phyloP scores from a whole-genome alignment of 2,888 invertebrate genomes.

The Drosophila mercatorum region DNA sequence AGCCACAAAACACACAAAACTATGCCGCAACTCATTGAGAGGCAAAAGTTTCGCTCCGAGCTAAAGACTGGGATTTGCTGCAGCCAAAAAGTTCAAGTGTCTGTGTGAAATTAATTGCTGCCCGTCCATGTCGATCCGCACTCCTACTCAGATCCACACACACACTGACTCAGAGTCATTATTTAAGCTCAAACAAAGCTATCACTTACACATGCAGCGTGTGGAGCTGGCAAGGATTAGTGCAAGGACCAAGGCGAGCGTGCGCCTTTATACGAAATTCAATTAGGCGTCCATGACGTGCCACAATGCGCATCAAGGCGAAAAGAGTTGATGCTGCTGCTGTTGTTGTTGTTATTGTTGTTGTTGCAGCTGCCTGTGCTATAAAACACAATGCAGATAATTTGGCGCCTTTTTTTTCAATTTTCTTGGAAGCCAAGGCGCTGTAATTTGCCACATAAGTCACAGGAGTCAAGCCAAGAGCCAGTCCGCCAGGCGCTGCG shows the following conservation, averaged over 20 bases:
- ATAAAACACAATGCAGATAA: slow-evolving; percentile 78
- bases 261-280: slow-evolving; percentile 64
- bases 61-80: slow-evolving; percentile 67
- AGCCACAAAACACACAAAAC: slow-evolving; percentile 79
- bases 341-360: slow-evolving; percentile 27
- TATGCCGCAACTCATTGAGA: slow-evolving; percentile 74
- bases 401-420: slow-evolving; percentile 71
- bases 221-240: slow-evolving; percentile 67
- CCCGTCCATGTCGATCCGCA: slow-evolving; percentile 38
- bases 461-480: slow-evolving; percentile 71
- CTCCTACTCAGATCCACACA: slow-evolving; percentile 7
- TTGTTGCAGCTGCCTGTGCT: slow-evolving; percentile 48
- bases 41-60: slow-evolving; percentile 42
- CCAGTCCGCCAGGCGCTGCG: slow-evolving; percentile 24
- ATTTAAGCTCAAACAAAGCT: slow-evolving; percentile 75
- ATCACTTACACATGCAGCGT: slow-evolving; percentile 69
- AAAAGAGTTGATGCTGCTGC: slow-evolving; percentile 45
- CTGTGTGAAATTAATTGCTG: slow-evolving; percentile 82
- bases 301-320: slow-evolving; percentile 54
- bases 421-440: slow-evolving; percentile 70
- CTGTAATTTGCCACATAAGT: slow-evolving; percentile 81
- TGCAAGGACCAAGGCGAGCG: slow-evolving; percentile 46
- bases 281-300: slow-evolving; percentile 78
- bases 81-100: slow-evolving; percentile 75
- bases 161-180: slow-evolving; percentile 17